Evolutionary conservation across 2,113 vertebrate species (phyloP).

Genomic region (Malurus melanocephalus): DNA sequence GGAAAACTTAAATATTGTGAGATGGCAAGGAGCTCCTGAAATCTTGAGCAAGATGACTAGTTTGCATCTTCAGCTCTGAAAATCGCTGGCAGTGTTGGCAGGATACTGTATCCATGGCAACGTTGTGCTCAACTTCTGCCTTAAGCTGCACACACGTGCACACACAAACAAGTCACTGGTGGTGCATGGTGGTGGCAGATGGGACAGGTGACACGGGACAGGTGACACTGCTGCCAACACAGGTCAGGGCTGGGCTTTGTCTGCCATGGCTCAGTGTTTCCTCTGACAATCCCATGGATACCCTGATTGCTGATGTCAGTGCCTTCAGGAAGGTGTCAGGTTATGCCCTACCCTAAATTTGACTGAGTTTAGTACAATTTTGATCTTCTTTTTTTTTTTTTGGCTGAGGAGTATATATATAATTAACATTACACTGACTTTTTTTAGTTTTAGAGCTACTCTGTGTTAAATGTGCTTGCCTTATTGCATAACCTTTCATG

Average conservation of each 20-base stretch:
- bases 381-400: not conserved
- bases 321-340: not conserved
- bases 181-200: not conserved
- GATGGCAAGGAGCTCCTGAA: not conserved
- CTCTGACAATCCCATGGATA: fast-evolving
- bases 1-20: not conserved
- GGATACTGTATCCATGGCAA: conserved; percentile 35
- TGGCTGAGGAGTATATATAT: not conserved
- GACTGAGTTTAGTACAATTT: not conserved
- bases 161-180: not conserved
- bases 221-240: not conserved
- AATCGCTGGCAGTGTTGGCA: not conserved
- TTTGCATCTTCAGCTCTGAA: not conserved
- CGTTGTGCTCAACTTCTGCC: not conserved
- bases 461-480: not conserved
- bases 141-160: not conserved
- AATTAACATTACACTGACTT: not conserved
- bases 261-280: not conserved
- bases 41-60: not conserved
- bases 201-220: not conserved
- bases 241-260: not conserved
- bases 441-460: not conserved
- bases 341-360: not conserved
- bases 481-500: not conserved
- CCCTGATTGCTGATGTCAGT: not conserved